phyloP scores from a whole-genome alignment of 2,797 vertebrate genomes.

The Pyrrhura leucotis region DNA sequence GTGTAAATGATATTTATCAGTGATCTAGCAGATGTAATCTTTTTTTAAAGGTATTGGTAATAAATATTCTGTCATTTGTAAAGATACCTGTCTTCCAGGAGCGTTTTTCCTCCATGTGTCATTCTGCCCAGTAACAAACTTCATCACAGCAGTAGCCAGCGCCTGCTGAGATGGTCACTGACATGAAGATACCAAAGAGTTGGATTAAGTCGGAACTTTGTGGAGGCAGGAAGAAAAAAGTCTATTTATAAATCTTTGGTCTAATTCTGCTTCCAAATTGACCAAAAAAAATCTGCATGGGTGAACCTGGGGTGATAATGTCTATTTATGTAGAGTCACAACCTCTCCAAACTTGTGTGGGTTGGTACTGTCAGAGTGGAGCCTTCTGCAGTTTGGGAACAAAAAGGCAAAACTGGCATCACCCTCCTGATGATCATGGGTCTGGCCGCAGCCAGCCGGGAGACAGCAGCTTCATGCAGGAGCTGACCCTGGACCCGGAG shows the following conservation, averaged over 20 bases:
- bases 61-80: conserved; percentile 85
- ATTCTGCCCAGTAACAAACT: neutral
- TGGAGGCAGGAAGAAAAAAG: neutral
- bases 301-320: neutral
- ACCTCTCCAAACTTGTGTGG: rapidly evolving
- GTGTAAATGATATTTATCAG: conserved; percentile 80
- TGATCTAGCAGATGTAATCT: conserved; percentile 82
- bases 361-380: neutral
- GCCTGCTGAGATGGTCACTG: neutral
- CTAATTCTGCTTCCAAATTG: neutral
- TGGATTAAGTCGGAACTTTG: neutral
- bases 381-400: neutral
- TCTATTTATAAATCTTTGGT: neutral
- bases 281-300: rapidly evolving
- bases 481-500: too few species aligned
- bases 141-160: neutral
- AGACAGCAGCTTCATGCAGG: neutral
- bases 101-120: conserved; percentile 59
- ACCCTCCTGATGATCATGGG: rapidly evolving
- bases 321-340: neutral
- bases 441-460: rapidly evolving
- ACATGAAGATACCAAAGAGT: neutral
- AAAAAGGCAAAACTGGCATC: neutral
- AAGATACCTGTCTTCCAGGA: conserved; percentile 75
- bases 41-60: conserved; percentile 85